Evolutionary conservation across 2,113 vertebrate genomes (phyloP).

Genomic region (Hypomesus transpacificus): DNA sequence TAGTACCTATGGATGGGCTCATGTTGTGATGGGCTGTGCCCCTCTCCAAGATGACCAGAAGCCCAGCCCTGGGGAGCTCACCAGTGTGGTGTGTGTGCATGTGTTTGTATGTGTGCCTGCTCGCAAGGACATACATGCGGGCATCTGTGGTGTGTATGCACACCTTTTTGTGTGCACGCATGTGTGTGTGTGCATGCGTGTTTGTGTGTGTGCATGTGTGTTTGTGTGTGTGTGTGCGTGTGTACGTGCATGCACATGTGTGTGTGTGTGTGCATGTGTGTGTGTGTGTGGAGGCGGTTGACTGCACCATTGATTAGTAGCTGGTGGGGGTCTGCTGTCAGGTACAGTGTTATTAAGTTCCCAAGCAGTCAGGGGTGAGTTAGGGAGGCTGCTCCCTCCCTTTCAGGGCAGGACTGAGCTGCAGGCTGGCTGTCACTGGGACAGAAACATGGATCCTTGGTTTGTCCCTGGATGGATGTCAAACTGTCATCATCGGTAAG

Average conservation of each 20-base stretch:
- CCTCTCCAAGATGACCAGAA: too few relatives aligned
- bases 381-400: neutral
- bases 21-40: too few relatives aligned
- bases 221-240: neutral
- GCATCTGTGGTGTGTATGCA: too few relatives aligned
- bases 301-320: neutral
- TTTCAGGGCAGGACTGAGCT: neutral
- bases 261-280: neutral
- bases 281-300: neutral
- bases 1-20: too few relatives aligned
- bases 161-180: too few relatives aligned
- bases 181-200: too few relatives aligned
- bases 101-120: too few relatives aligned
- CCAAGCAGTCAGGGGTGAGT: slow-evolving; percentile 1
- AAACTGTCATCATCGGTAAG: neutral
- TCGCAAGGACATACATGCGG: too few relatives aligned
- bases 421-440: neutral
- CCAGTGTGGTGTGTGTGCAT: too few relatives aligned
- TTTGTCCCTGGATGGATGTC: neutral
- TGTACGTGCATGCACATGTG: neutral
- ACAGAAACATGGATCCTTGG: slow-evolving; percentile 1
- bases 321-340: too few relatives aligned
- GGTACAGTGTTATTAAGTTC: neutral
- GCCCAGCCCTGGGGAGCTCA: too few relatives aligned
- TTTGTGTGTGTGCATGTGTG: too few relatives aligned